A percentile compares a stretch with the other conserved stretches of the same genome.
These are phyloP conservation scores for Nothocercus julius DNA, from an alignment of 2,113 vertebrate species.

Conservation along the genomic window DNA sequence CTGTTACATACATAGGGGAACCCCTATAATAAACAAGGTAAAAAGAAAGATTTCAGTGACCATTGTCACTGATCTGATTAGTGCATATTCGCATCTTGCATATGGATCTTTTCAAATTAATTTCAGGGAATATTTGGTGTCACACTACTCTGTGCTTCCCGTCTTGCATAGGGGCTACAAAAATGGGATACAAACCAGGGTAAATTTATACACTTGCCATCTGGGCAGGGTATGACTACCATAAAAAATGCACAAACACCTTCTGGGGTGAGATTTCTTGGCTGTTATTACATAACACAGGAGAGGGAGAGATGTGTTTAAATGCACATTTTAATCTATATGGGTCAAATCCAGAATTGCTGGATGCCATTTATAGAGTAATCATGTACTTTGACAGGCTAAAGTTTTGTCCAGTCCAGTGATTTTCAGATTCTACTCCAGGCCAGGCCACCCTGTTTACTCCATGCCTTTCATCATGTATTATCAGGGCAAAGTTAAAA, in stretches of 20 bases:
- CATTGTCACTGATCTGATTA: neutral
- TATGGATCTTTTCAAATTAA: neutral
- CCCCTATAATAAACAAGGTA: neutral
- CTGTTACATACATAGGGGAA: neutral
- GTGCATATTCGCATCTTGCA: neutral
- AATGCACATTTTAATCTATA: neutral
- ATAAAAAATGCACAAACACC: conserved; percentile 15
- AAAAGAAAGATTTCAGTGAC: neutral
- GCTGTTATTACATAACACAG: neutral
- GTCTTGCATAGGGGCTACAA: neutral
- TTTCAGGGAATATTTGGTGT: neutral
- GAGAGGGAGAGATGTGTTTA: neutral
- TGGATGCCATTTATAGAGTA: neutral
- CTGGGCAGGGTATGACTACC: neutral
- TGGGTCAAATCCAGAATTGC: neutral
- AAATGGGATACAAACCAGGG: neutral
- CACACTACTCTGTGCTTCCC: neutral
- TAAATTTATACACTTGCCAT: neutral
- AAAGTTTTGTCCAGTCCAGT: neutral
- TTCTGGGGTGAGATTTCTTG: conserved; percentile 41
- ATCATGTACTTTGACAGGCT: neutral
- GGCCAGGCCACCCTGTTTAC: neutral
- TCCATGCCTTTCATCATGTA: neutral
- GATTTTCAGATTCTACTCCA: neutral
- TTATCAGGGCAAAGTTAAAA: neutral